phyloP scores from a whole-genome alignment of 2,888 invertebrate species.

The Tetheella fluctuosa region DNA sequence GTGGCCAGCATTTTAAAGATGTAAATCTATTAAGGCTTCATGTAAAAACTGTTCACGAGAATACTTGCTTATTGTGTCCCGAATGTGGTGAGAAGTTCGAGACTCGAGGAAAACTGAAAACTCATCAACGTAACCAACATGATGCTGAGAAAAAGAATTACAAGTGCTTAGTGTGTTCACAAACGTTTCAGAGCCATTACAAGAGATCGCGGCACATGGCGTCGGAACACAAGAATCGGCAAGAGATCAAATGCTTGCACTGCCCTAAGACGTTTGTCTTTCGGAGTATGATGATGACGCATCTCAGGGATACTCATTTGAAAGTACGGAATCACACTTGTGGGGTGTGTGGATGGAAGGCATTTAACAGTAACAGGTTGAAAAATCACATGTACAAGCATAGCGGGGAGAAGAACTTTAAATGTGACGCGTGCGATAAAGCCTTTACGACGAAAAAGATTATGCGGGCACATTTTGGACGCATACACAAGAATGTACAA shows the following conservation, averaged over 20 bases:
- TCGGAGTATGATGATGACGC: constrained; percentile 78
- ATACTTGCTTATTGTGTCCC: constrained; percentile 62
- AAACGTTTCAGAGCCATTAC: constrained; percentile 70
- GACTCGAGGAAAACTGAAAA: constrained; percentile 74
- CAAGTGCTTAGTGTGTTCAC: constrained; percentile 76
- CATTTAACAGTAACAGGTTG: constrained; percentile 76
- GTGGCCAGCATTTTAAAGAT: constrained; percentile 76
- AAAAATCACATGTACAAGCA: constrained; percentile 80
- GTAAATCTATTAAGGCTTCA: constrained; percentile 59
- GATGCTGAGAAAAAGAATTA: constrained; percentile 73
- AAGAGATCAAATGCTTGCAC: constrained; percentile 72
- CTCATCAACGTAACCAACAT: constrained; percentile 75
- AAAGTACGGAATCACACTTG: constrained; percentile 72
- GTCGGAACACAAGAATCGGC: constrained; percentile 66
- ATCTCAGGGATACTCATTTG: constrained; percentile 68
- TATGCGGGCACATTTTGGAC: constrained; percentile 69
- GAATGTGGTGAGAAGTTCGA: constrained; percentile 79
- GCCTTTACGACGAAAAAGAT: constrained; percentile 76
- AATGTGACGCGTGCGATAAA: constrained; percentile 72
- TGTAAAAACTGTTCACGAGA: constrained; percentile 69
- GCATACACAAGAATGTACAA: constrained; percentile 65
- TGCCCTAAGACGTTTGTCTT: constrained; percentile 78
- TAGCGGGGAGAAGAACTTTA: constrained; percentile 77
- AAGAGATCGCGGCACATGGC: constrained; percentile 74
- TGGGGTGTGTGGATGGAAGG: constrained; percentile 73